Evolutionary conservation across 1,140 invertebrate genomes (phyloP).

Genomic region (Asobara japonica): DNA sequence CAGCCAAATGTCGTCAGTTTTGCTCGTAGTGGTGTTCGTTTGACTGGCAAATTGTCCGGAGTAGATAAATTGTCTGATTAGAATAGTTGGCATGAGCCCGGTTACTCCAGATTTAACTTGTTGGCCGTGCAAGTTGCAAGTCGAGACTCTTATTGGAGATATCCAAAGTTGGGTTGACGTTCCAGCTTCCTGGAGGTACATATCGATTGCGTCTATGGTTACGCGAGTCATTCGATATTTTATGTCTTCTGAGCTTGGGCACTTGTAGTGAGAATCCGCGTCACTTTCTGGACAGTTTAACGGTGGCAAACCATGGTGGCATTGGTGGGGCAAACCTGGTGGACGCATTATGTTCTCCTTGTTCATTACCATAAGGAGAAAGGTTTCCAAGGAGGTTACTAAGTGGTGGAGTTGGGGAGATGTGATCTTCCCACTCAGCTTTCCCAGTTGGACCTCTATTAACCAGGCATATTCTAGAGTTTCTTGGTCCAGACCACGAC

Average conservation of each 20-base stretch:
- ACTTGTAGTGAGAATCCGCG: conserved; percentile 77
- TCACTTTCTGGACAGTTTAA: conserved; percentile 79
- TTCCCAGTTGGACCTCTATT: conserved; percentile 84
- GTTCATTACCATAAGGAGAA: conserved; percentile 86
- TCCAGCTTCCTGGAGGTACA: conserved; percentile 90
- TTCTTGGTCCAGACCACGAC: conserved; percentile 88
- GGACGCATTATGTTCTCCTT: conserved; percentile 87
- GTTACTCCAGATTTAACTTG: conserved; percentile 91
- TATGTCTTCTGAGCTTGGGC: conserved; percentile 88
- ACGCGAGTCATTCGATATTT: conserved; percentile 95
- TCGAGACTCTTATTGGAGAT: conserved; percentile 86
- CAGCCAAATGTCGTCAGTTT: conserved; percentile 81
- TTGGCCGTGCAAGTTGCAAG: conserved; percentile 93
- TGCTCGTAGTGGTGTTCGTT: conserved; percentile 57
- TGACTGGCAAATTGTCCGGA: conserved; percentile 65
- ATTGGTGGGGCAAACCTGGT: conserved; percentile 78
- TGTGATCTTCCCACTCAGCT: conserved; percentile 82
- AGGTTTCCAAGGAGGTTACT: conserved; percentile 87
- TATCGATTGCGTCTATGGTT: conserved; percentile 89
- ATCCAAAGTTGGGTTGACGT: conserved; percentile 89
- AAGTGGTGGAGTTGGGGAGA: conserved; percentile 87
- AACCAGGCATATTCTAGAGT: conserved; percentile 97
- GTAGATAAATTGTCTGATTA: conserved; percentile 77
- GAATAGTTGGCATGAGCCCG: conserved; percentile 83
- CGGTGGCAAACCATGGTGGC: conserved; percentile 87